Conservation (phyloP, 64 coral and sea anemone genomes). For the Orbicella faveolata region DNA sequence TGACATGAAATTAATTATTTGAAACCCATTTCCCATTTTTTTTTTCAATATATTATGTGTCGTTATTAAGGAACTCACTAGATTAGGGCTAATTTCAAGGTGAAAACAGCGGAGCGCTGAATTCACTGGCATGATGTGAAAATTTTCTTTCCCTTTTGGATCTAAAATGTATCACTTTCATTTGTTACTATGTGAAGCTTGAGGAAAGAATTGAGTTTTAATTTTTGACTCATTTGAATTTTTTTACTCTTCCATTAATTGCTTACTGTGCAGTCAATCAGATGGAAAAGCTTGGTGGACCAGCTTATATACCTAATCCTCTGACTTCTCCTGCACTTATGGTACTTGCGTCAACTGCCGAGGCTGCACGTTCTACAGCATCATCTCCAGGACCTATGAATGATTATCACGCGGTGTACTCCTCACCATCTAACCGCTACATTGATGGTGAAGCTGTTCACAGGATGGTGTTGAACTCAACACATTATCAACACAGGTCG, state of each 20-base stretch:
- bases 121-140: not conserved
- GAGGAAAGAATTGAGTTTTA: not conserved
- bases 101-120: not conserved
- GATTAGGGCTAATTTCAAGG: constrained; percentile 1
- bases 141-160: not conserved
- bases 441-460: constrained; percentile 82
- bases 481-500: constrained; percentile 76
- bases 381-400: constrained; percentile 87
- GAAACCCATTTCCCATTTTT: not conserved
- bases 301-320: constrained; percentile 85
- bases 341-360: constrained; percentile 91
- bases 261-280: constrained; percentile 45
- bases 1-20: constrained; percentile 7
- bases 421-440: constrained; percentile 77
- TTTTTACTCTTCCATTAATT: not conserved
- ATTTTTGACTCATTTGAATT: not conserved
- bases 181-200: not conserved
- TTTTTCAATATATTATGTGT: not conserved
- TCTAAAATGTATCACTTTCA: not conserved
- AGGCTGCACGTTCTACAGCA: constrained; percentile 75
- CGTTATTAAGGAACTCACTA: not conserved
- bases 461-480: constrained; percentile 87
- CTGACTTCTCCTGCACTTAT: constrained; percentile 89
- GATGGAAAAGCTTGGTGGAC: constrained; percentile 90
- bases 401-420: constrained; percentile 86